Conservation (phyloP, 2,797 vertebrate genomes). For the Eidolon dupreanum region DNA sequence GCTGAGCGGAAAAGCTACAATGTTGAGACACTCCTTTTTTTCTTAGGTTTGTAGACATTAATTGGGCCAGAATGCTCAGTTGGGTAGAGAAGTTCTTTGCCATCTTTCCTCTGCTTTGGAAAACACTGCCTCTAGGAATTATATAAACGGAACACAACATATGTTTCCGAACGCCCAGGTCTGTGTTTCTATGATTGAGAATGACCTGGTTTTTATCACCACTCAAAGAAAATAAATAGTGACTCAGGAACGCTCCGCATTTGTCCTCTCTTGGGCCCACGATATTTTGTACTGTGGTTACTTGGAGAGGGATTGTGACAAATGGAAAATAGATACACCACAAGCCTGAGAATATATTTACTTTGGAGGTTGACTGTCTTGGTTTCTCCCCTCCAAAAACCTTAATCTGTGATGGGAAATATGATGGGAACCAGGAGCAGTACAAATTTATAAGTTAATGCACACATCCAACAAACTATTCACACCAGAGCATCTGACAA, state of each 20-base stretch:
- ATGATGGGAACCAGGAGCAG: constrained; percentile 32
- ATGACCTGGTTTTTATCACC: constrained; percentile 62
- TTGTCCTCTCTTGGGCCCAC: constrained; percentile 46
- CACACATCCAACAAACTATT: not conserved
- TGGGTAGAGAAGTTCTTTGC: not conserved
- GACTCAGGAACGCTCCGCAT: constrained; percentile 26
- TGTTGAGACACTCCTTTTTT: not conserved
- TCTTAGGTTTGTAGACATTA: constrained; percentile 1
- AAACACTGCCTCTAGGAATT: constrained; percentile 30
- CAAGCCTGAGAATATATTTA: constrained; percentile 33
- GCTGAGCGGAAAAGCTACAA: not conserved
- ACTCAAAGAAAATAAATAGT: not conserved
- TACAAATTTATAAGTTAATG: not conserved
- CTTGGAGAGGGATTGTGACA: constrained; percentile 66
- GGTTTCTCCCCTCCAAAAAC: constrained; percentile 10
- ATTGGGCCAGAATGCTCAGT: not conserved
- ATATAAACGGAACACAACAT: not conserved
- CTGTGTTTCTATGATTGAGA: constrained; percentile 40
- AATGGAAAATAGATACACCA: not conserved
- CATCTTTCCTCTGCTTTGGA: not conserved
- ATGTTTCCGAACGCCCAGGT: constrained; percentile 32
- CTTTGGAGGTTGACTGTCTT: not conserved
- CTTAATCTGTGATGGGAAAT: constrained; percentile 23
- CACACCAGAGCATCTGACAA: not conserved
- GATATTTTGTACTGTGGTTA: constrained; percentile 23